A percentile compares a stretch with the other conserved stretches of the same genome.
Conservation (phyloP, 2,113 vertebrate genomes). For the Himantopus leucocephalus region DNA sequence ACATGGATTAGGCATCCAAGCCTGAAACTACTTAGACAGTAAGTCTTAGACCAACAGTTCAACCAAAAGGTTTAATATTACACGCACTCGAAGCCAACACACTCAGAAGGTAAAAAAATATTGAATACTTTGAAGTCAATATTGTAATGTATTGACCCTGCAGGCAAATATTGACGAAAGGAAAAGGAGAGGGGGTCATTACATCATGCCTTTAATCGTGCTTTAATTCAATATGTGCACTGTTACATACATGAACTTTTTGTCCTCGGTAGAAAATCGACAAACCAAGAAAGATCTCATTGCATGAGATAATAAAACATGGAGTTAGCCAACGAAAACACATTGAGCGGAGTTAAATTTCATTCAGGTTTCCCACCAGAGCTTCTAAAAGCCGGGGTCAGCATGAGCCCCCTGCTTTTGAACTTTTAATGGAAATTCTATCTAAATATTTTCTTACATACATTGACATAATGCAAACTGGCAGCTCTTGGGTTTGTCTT, state of each 20-base stretch:
- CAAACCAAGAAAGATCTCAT: constrained; percentile 79
- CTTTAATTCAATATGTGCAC: constrained; percentile 68
- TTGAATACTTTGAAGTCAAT: constrained; percentile 70
- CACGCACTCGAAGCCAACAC: constrained; percentile 49
- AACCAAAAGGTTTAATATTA: constrained; percentile 58
- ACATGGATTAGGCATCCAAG: constrained; percentile 31
- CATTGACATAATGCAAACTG: constrained; percentile 80
- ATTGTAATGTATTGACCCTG: constrained; percentile 63
- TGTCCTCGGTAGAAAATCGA: constrained; percentile 73
- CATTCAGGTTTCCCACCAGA: constrained; percentile 74
- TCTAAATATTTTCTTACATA: constrained; percentile 80
- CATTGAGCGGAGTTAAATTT: constrained; percentile 53
- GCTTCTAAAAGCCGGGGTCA: constrained; percentile 64
- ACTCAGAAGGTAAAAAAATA: constrained; percentile 68
- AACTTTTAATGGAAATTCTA: constrained; percentile 73
- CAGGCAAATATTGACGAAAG: constrained; percentile 78
- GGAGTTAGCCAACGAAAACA: constrained; percentile 76
- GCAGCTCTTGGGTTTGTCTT: constrained; percentile 62
- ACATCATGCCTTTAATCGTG: constrained; percentile 67
- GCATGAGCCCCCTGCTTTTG: constrained; percentile 58
- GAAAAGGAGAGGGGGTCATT: constrained; percentile 71
- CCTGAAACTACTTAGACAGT: constrained; percentile 43
- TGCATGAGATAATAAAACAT: constrained; percentile 77
- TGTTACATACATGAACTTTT: constrained; percentile 78
- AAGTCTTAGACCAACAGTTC: constrained; percentile 59